Base-by-base conservation (phyloP, 2,797 vertebrate species). In the Paratrypauchen microcephalus region DNA sequence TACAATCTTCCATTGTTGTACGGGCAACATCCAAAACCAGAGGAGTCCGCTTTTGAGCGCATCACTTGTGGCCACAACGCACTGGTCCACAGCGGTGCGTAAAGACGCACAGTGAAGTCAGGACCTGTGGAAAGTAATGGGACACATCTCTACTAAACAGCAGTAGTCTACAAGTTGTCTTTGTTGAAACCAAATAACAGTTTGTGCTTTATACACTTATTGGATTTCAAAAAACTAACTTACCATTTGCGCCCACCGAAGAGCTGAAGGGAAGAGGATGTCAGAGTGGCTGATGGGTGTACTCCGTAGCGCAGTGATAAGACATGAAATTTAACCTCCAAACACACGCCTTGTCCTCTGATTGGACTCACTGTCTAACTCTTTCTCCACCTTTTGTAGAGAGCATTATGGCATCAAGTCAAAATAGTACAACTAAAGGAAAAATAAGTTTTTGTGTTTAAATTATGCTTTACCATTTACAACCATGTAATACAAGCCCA, bases 261-360 rank as follows among this genome's bases (percentile, higher is more conserved):
- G 36, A 69, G 54, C 56, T 57, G 26, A 65, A 58, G 63, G 32
- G 11, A 52, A 70, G 45, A 64, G 57, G 39, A 73, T 77, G 84
- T 83, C 87, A 90, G 77, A 80, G 50, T 88, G 89, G 90, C 88
- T 90, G 87, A 90, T 90, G 68, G 18, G 65, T 91, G 90, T 92
- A 91, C 90, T 90, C 83, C 80, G 60, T 55, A 80, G 60, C 83
- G 86, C 71, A 87, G 80, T 86, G 83, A 81, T 80, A 82, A 89
- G 80, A 90, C 82, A 64, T 86, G 91, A 89, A 92, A 92, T 75
- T 74, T 72, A 84, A 92, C 47, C 70, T 78, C 70, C 77, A 71
- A 79, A 76, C 80, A 83, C 74, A 81, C 73, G 72, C 80, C 74
- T 81, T 69, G 78, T 80, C 83, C 83, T 66, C 66, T 55, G 76